phyloP scores from a whole-genome alignment of 2,113 vertebrate genomes.

The human region DNA sequence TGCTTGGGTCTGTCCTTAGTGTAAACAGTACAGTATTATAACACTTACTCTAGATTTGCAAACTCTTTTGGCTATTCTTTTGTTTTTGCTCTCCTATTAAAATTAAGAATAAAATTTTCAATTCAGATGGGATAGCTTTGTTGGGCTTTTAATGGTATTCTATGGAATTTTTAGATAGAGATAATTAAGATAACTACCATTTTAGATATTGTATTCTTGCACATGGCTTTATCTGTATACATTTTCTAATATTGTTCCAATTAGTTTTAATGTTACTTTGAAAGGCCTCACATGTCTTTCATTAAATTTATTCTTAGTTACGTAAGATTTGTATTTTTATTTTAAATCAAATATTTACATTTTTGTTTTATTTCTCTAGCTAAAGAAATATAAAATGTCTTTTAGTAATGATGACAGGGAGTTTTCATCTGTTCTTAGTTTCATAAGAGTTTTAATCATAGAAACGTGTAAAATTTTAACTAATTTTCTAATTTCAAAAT shows the following conservation, averaged over 20 bases:
- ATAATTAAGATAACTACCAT: background rate
- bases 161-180: background rate
- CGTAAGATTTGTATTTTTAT: background rate
- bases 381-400: background rate
- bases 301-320: background rate
- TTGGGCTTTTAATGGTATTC: background rate
- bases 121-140: background rate
- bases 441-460: background rate
- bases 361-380: background rate
- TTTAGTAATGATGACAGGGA: background rate
- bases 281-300: background rate
- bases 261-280: background rate
- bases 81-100: background rate
- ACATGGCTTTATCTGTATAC: background rate
- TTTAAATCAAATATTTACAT: background rate
- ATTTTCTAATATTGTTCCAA: background rate
- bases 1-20: background rate
- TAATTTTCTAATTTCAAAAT: slow-evolving; percentile 15
- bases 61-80: background rate
- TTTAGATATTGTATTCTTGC: background rate
- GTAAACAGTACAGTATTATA: background rate
- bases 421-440: background rate
- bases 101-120: background rate
- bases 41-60: background rate
- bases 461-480: background rate